phyloP scores from a whole-genome alignment of 2,797 vertebrate genomes.

The Ispidina picta region DNA sequence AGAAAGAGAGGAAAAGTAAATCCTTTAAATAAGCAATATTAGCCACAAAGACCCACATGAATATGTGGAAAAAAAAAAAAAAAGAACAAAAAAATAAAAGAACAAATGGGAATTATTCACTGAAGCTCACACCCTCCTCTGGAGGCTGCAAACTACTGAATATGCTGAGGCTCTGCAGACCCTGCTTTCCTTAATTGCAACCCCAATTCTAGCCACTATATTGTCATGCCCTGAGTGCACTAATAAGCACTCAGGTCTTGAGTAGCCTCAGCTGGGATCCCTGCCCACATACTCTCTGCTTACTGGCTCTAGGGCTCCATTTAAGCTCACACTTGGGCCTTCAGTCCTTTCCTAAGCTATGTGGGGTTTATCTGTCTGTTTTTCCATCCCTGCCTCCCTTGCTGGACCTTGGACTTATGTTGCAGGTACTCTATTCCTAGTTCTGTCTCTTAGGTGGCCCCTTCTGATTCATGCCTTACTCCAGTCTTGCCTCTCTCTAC shows the following conservation, averaged over 20 bases:
- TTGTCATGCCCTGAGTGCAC: too few species aligned
- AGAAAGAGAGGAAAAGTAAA: conserved; percentile 68
- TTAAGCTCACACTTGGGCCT: neutral
- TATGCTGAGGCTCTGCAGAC: neutral
- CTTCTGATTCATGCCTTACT: neutral
- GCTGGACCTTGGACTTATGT: neutral
- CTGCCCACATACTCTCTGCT: neutral
- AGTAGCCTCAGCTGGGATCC: neutral
- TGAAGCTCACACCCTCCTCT: neutral
- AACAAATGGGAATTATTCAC: conserved; percentile 17
- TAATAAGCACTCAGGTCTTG: neutral
- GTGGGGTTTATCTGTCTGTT: fast-evolving
- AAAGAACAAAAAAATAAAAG: neutral
- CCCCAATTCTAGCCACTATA: fast-evolving
- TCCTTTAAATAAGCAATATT: conserved; percentile 36
- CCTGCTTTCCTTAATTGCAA: neutral
- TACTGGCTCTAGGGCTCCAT: neutral
- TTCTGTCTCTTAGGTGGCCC: neutral
- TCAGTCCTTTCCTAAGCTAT: fast-evolving
- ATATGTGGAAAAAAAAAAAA: neutral
- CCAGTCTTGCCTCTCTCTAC: neutral
- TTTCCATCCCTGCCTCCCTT: neutral
- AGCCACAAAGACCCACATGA: neutral
- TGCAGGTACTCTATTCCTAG: neutral
- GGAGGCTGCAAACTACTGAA: neutral